phyloP scores from a whole-genome alignment of 2,113 vertebrate species.

The Corythoichthys haematopterus region DNA sequence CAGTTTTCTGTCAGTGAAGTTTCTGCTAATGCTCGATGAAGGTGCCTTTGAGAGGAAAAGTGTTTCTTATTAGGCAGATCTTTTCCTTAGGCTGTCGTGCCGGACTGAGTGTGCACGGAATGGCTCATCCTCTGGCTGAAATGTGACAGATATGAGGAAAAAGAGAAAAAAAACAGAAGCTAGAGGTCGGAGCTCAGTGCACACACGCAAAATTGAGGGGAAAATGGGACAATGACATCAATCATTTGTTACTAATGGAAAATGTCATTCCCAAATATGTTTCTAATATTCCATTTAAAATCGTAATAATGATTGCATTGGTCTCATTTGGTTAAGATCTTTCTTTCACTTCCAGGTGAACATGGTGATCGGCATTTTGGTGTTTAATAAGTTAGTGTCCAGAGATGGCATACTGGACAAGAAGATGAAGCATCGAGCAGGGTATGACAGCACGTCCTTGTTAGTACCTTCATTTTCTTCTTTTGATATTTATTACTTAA shows the following conservation, averaged over 20 bases:
- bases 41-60: conserved; percentile 54
- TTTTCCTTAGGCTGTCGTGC: conserved; percentile 41
- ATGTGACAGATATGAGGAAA: conserved; percentile 52
- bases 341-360: conserved; percentile 81
- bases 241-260: conserved; percentile 8
- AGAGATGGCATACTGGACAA: conserved; percentile 99
- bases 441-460: conserved; percentile 82
- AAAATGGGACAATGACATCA: conserved; percentile 21
- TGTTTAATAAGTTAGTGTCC: conserved; percentile 99
- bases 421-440: conserved; percentile 97
- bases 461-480: conserved; percentile 57
- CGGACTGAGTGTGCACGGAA: conserved; percentile 32
- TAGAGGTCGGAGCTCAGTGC: conserved; percentile 47
- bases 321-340: conserved; percentile 7
- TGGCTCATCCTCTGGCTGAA: conserved; percentile 47
- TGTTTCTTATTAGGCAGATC: conserved; percentile 41
- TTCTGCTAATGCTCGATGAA: conserved; percentile 46
- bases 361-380: conserved; percentile 99
- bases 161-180: conserved; percentile 38
- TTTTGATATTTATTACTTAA: conserved; percentile 20
- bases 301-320: neutral
- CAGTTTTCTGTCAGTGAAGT: conserved; percentile 9
- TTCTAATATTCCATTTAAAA: conserved; percentile 9
- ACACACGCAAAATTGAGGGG: conserved; percentile 6
- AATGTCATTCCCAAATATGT: too few relatives aligned